phyloP scores from a whole-genome alignment of 2,888 invertebrate species.

The Melieria picta region DNA sequence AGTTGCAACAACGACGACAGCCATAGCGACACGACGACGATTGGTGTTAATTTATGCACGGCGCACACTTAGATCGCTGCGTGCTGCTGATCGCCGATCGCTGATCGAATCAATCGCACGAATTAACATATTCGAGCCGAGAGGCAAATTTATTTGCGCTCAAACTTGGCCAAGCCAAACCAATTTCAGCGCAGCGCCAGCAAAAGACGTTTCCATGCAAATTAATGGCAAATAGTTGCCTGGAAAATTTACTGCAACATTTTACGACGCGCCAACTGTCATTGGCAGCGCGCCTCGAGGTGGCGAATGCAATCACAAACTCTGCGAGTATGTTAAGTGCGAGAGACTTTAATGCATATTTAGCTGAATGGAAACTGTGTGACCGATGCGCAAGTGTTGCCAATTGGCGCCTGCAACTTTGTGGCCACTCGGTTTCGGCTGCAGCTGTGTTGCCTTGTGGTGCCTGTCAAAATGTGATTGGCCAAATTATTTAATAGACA shows the following conservation, averaged over 20 bases:
- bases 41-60: constrained; percentile 60
- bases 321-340: no score
- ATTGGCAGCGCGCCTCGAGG: no score
- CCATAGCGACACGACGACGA: neutral
- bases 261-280: constrained; percentile 15
- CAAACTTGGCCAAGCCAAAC: constrained; percentile 26
- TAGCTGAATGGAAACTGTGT: no score
- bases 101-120: constrained; percentile 39
- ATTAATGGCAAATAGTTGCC: constrained; percentile 40
- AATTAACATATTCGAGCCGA: constrained; percentile 39
- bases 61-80: constrained; percentile 8
- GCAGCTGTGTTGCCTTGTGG: no score
- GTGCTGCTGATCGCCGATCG: constrained; percentile 32
- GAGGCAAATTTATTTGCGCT: constrained; percentile 43
- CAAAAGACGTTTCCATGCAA: constrained; percentile 39
- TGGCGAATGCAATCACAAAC: no score
- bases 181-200: constrained; percentile 38
- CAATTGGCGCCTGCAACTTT: no score
- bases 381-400: no score
- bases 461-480: no score
- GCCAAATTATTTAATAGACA: no score
- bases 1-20: neutral
- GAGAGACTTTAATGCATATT: no score
- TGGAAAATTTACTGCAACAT: constrained; percentile 28
- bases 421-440: no score